Evolutionary conservation across 2,797 vertebrate genomes (phyloP), one percentile per base, ranked within the genome.

Genomic region (Rhynchotus rufescens): DNA sequence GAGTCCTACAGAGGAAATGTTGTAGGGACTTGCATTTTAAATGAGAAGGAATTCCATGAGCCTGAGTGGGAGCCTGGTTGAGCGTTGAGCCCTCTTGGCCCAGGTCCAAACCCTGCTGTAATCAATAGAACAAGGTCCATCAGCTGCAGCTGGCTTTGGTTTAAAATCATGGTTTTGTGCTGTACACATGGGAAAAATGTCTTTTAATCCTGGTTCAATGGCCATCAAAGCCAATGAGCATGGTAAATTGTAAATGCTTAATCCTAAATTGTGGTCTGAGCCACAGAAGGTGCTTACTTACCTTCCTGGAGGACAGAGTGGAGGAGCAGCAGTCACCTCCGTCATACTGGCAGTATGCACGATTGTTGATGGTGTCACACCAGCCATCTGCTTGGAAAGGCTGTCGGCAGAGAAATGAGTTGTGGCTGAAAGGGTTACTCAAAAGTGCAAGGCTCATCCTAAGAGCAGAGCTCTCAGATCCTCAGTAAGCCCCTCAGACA

Each of bases 271-370:
- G 68, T 1, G 21, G 72, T 36, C 61, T 36, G 6, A 7, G 3
- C 56, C 2, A 0, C 3, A 9, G 32, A 61, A 9, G 20, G 15
- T 62, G 56, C 56, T 86, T 60, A 23, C 95, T 97, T 96, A 99
- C 99, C 99, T 99, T 99, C 96, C 96, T 98, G 78, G 99, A 99
- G 92, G 99, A 99, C 71, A 99, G 98, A 0, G 99, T 99, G 74
- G 99, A 99, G 22, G 99, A 98, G 95, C 99, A 99, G 98, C 99
- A 99, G 97, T 99, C 99, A 77, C 99, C 99, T 62, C 99, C 99
- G 0, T 99, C 99, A 2, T 99, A 99, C 93, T 98, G 98, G 97
- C 99, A 99, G 97, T 99, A 99, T 0, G 99, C 99, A 54, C 99
- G 96, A 96, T 99, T 99, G 97, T 99, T 99, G 97, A 99, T 99